These are phyloP conservation scores for Lepilemur septentrionalis DNA, from an alignment of 2,797 vertebrate species.

Conservation along the genomic window DNA sequence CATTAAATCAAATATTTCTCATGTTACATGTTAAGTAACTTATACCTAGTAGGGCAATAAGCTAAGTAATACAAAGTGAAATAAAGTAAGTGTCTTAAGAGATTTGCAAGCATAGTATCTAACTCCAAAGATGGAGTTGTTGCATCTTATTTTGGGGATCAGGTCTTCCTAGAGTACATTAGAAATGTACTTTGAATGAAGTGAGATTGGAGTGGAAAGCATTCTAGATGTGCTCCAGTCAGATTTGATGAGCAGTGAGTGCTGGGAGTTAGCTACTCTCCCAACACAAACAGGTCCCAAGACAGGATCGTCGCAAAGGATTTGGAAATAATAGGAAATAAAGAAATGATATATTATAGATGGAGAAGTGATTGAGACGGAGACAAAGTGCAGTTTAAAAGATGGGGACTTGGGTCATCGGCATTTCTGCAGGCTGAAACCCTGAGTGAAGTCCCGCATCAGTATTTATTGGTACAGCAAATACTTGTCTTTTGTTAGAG, in stretches of 20 bases:
- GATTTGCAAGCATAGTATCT: neutral
- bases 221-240: neutral
- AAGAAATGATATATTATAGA: too few species aligned
- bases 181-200: neutral
- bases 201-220: neutral
- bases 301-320: too few species aligned
- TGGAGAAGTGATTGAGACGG: too few species aligned
- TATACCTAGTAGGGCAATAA: neutral
- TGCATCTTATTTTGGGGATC: neutral
- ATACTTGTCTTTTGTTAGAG: too few species aligned
- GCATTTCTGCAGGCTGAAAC: too few species aligned
- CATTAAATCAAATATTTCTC: neutral
- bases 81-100: neutral
- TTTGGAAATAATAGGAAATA: too few species aligned
- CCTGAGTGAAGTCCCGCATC: too few species aligned
- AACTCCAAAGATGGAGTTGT: neutral
- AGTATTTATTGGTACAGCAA: too few species aligned
- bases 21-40: neutral
- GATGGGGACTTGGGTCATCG: too few species aligned
- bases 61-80: neutral
- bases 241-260: neutral
- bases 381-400: too few species aligned
- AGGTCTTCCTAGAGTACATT: neutral
- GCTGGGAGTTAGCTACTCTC: too few species aligned
- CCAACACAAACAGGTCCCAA: too few species aligned